These are phyloP conservation scores for Oncorhynchus keta DNA, from an alignment of 2,113 vertebrate genomes.

Conservation along the genomic window DNA sequence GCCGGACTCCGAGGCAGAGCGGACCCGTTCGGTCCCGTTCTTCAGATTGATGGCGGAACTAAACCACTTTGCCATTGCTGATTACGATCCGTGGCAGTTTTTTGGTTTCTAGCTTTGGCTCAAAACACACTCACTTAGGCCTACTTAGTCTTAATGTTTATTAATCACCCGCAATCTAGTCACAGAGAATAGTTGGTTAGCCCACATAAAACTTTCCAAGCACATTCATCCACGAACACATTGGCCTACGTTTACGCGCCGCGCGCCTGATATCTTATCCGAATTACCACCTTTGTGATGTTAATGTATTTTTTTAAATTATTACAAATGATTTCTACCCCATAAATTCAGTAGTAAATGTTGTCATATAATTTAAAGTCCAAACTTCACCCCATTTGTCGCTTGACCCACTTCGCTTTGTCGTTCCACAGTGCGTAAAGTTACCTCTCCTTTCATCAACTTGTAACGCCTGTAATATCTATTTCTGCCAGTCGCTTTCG, in stretches of 20 bases:
- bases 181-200: too few species aligned
- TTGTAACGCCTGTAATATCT: conserved; percentile 11
- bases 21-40: conserved; percentile 81
- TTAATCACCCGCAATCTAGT: neutral
- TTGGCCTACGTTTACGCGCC: conserved; percentile 49
- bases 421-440: conserved; percentile 18
- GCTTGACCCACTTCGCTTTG: conserved; percentile 10
- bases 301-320: too few species aligned
- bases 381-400: conserved; percentile 39
- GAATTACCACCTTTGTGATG: neutral
- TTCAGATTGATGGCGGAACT: conserved; percentile 90
- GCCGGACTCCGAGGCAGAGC: conserved; percentile 78
- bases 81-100: conserved; percentile 4
- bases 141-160: neutral
- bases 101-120: neutral
- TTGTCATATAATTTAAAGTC: neutral
- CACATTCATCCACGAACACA: conserved; percentile 6
- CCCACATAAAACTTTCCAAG: neutral
- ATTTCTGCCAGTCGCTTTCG: neutral
- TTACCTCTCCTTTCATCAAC: conserved; percentile 31
- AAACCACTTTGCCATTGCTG: conserved; percentile 92
- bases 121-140: neutral
- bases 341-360: neutral
- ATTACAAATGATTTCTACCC: neutral
- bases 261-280: conserved; percentile 14